Evolutionary conservation across 2,797 vertebrate genomes (phyloP), one percentile per base, ranked within the genome.

Genomic region (Tokudaia muenninki): DNA sequence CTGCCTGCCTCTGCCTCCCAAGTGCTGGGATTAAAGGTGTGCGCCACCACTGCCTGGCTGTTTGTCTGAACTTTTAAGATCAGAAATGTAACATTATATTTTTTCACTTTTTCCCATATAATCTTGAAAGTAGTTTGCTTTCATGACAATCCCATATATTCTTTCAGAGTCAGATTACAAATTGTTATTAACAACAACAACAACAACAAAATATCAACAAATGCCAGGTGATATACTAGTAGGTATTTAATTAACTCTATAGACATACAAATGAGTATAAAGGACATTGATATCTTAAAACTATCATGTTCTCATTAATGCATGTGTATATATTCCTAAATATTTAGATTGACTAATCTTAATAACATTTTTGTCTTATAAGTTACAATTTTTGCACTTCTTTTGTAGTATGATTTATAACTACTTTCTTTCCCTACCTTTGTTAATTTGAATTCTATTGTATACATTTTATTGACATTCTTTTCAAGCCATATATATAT

Each of bases 61-160:
- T 83, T 88, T 50, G n/a, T 65, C 47, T 50, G 70, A 29, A n/a
- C 11, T 95, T 96, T 84, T 57, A 24, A 84, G 63, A 72, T 84
- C 29, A 92, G 12, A 31, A 79, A 29, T 3, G 57, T 26, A 55
- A 1, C 21, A 19, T 70, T 26, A 26, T 91, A 70, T 9, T 87
- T n/a, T 37, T 26, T 22, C 59, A 21, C 1, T 83, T 3, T 70
- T 83, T 78, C 41, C 22, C 21, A 55, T 34, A 80, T n/a, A 2
- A 50, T 31, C 24, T 31, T 47, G 44, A 12, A 47, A 50, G 26
- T 78, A 78, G 47, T 78, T 50, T 78, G 26, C 26, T 50, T 47
- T 29, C 26, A 50, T 50, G 6, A 14, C 77, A 78, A 78, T 50
- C 47, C 11, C 13, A 78, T 7, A 26, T 77, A 77, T 47, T 47